Percentiles rank a stretch among this genome's conserved stretches.
Conservation (phyloP, 30 jellyfish, hydroid and myxozoan genomes). For the Nemopilema nomurai region DNA sequence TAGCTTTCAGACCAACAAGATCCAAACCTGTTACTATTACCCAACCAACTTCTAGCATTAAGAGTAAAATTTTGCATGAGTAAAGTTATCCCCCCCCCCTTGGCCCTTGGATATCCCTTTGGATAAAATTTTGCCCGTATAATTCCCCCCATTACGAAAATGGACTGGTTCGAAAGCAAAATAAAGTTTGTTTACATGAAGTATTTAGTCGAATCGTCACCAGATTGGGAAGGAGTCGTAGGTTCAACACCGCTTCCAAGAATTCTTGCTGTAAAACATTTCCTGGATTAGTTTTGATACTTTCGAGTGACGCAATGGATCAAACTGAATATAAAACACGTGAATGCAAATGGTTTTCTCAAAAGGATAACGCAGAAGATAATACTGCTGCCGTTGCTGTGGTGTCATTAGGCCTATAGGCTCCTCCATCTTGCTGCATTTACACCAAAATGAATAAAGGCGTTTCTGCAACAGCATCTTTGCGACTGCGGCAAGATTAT, state of each 20-base stretch:
- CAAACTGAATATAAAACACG: background rate
- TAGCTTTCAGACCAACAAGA: no score
- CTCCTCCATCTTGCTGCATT: background rate
- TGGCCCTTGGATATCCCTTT: background rate
- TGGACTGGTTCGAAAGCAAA: no score
- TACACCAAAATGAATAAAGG: constrained; percentile 36
- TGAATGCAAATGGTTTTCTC: background rate
- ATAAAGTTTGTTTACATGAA: background rate
- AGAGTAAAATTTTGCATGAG: no score
- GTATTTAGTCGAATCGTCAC: background rate
- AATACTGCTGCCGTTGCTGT: background rate
- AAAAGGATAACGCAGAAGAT: background rate
- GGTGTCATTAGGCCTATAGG: background rate
- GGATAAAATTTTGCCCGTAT: no score
- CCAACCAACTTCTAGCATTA: no score
- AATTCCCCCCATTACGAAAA: no score
- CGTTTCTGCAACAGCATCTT: constrained; percentile 85
- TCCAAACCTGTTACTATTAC: no score
- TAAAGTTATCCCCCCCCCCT: background rate
- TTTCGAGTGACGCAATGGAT: background rate
- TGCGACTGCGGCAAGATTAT: constrained; percentile 88
- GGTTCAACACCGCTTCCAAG: background rate
- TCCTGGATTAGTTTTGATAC: background rate
- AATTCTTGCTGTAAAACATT: background rate
- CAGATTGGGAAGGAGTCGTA: background rate